A percentile compares a stretch with the other conserved stretches of the same genome.
phyloP scores from a whole-genome alignment of 2,888 invertebrate species.

The Cerastis leucographa region DNA sequence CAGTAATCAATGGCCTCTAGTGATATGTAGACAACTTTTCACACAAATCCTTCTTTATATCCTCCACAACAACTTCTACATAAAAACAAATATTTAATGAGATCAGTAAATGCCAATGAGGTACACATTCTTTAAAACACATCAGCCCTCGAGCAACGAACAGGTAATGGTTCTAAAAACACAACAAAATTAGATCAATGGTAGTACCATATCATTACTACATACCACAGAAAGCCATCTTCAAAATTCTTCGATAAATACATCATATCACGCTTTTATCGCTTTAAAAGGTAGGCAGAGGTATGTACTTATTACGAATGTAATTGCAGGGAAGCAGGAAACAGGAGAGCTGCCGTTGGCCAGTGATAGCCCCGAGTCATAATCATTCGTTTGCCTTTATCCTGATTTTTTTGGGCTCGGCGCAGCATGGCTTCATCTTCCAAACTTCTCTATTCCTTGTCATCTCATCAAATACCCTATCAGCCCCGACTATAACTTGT shows the following conservation, averaged over 20 bases:
- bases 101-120: slow-evolving; percentile 18
- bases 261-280: neutral
- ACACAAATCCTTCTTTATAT: neutral
- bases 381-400: too few relatives aligned
- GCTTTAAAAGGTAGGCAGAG: neutral
- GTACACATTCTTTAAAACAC: slow-evolving; percentile 32
- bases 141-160: slow-evolving; percentile 22
- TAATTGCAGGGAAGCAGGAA: neutral
- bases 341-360: neutral
- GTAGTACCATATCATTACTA: slow-evolving; percentile 25
- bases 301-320: neutral
- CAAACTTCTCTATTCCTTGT: too few relatives aligned
- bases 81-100: slow-evolving; percentile 29
- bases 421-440: too few relatives aligned
- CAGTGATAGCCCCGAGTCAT: too few relatives aligned
- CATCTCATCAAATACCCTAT: too few relatives aligned
- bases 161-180: slow-evolving; percentile 10
- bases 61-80: neutral
- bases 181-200: slow-evolving; percentile 28
- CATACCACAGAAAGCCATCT: slow-evolving; percentile 17
- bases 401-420: too few relatives aligned
- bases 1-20: neutral
- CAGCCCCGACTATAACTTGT: neutral
- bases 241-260: slow-evolving; percentile 24
- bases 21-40: neutral